These are phyloP conservation scores for Bubalus kerabau DNA, from an alignment of 2,113 vertebrate genomes.

Conservation along the genomic window DNA sequence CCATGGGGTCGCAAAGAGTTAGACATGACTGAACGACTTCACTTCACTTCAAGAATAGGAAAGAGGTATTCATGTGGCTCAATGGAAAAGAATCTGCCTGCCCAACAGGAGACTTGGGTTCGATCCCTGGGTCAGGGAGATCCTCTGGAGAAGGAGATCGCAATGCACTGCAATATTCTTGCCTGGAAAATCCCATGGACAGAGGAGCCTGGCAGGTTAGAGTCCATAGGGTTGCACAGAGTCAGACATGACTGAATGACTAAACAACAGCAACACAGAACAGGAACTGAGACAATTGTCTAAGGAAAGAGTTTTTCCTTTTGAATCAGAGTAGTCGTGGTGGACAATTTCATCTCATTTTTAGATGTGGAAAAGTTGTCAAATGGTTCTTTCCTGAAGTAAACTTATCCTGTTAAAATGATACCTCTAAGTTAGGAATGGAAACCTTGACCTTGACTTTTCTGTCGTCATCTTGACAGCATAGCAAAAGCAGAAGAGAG, in stretches of 20 bases:
- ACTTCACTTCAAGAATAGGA: neutral
- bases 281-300: neutral
- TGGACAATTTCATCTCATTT: neutral
- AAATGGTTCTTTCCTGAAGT: neutral
- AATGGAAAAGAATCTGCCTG: neutral
- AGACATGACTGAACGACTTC: too few relatives aligned
- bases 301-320: neutral
- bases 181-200: neutral
- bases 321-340: neutral
- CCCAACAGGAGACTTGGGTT: neutral
- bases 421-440: neutral
- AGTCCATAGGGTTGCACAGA: neutral
- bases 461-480: neutral
- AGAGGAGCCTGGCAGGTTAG: neutral
- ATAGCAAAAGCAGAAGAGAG: neutral
- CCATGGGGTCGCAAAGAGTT: too few relatives aligned
- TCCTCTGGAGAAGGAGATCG: neutral
- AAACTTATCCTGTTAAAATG: neutral
- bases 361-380: neutral
- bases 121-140: neutral
- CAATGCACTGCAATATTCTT: neutral
- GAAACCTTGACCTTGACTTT: neutral
- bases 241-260: neutral
- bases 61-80: neutral
- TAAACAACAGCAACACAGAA: neutral